These are phyloP conservation scores for Tetrax tetrax DNA, from an alignment of 2,113 vertebrate genomes.

Conservation along the genomic window DNA sequence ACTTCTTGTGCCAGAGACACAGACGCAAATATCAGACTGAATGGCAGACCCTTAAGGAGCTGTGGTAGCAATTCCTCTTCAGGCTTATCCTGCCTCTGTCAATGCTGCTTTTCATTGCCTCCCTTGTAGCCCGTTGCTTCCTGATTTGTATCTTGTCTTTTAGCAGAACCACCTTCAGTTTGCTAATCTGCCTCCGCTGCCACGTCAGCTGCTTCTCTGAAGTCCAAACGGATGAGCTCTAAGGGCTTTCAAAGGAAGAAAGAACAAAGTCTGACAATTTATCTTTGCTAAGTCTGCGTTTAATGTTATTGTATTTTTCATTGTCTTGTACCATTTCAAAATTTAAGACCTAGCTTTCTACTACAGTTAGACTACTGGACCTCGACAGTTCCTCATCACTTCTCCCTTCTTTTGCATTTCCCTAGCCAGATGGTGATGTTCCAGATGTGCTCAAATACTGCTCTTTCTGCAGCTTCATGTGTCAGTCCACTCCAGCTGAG, in stretches of 20 bases:
- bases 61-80: background rate
- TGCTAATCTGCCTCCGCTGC: conserved; percentile 24
- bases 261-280: conserved; percentile 19
- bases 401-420: background rate
- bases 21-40: background rate
- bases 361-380: background rate
- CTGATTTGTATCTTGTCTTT: background rate
- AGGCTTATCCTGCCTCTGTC: background rate
- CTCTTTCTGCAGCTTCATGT: background rate
- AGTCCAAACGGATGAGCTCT: conserved; percentile 16
- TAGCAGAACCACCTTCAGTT: background rate
- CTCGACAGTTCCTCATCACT: background rate
- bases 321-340: background rate
- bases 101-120: background rate
- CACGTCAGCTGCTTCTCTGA: background rate
- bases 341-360: background rate
- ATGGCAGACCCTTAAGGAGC: background rate
- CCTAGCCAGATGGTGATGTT: background rate
- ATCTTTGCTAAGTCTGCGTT: background rate
- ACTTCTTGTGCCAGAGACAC: background rate
- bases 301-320: background rate
- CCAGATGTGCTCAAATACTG: background rate
- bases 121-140: background rate
- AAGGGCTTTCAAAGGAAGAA: conserved; percentile 13
- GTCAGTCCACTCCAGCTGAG: background rate